These are phyloP conservation scores for Epinotia demarniana DNA, from an alignment of 2,888 invertebrate species.

Conservation along the genomic window DNA sequence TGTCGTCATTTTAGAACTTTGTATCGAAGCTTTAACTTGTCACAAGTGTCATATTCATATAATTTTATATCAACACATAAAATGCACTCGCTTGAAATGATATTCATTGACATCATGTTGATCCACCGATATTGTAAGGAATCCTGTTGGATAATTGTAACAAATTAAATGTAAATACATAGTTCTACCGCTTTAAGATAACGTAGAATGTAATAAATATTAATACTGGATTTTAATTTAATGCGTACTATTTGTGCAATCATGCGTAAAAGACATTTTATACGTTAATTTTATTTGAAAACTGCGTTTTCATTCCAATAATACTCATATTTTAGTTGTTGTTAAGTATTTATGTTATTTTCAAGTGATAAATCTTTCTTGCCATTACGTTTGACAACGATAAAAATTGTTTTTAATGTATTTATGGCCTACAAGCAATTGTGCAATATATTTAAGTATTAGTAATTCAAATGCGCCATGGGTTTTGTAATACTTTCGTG, in stretches of 20 bases:
- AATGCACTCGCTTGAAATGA: constrained; percentile 1
- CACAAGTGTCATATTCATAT: constrained; percentile 2
- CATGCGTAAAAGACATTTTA: constrained; percentile 49
- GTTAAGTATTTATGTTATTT: constrained; percentile 48
- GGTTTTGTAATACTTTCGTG: background rate
- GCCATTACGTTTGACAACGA: constrained; percentile 65
- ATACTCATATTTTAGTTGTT: constrained; percentile 58
- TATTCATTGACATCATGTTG: constrained; percentile 21
- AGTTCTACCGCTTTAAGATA: constrained; percentile 27
- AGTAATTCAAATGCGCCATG: constrained; percentile 40
- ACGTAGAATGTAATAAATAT: constrained; percentile 27
- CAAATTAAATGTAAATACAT: constrained; percentile 39
- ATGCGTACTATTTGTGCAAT: constrained; percentile 47
- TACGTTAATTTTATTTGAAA: constrained; percentile 47
- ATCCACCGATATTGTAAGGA: constrained; percentile 33
- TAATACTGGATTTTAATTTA: constrained; percentile 22
- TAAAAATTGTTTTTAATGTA: constrained; percentile 48
- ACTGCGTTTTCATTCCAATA: constrained; percentile 61
- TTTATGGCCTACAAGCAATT: constrained; percentile 58
- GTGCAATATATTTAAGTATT: constrained; percentile 62
- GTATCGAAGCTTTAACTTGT: constrained; percentile 6
- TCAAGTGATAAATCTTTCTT: constrained; percentile 54
- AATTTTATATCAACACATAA: background rate
- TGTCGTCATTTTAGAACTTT: background rate
- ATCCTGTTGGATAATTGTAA: constrained; percentile 29